A percentile compares a stretch with the other conserved stretches of the same genome.
phyloP scores from a whole-genome alignment of 1,140 invertebrate genomes.

The Lordiphosa clarofinis region DNA sequence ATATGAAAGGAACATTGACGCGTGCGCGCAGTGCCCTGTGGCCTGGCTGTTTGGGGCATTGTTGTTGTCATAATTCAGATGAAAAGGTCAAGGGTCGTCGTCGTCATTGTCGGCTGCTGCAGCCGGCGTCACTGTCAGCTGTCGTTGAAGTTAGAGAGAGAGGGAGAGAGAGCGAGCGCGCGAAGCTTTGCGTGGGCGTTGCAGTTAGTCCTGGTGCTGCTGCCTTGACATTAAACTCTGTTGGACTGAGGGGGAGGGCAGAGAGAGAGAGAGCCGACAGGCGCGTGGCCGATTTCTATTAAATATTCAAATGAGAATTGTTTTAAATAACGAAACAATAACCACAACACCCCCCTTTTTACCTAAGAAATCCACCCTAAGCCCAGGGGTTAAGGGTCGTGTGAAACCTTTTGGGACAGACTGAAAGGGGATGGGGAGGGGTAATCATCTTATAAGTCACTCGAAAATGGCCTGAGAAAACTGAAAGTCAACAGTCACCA shows the following conservation, averaged over 20 bases:
- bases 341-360: no score
- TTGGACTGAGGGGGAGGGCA: slow-evolving; percentile 1
- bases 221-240: slow-evolving; percentile 50
- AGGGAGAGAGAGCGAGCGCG: slow-evolving; percentile 5
- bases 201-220: slow-evolving; percentile 19
- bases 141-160: slow-evolving; percentile 8
- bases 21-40: slow-evolving; percentile 48
- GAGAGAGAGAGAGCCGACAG: slow-evolving; percentile 4
- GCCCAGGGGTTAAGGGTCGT: no score
- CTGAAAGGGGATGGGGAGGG: no score
- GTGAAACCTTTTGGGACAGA: no score
- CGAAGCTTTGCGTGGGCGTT: slow-evolving; percentile 26
- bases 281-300: slow-evolving; percentile 60
- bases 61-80: slow-evolving; percentile 61
- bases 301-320: slow-evolving; percentile 60
- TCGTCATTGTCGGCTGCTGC: slow-evolving; percentile 22
- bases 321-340: slow-evolving; percentile 24
- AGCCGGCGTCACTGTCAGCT: slow-evolving; percentile 47
- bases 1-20: slow-evolving; percentile 34
- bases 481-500: no score
- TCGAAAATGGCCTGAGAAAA: no score
- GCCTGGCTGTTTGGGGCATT: slow-evolving; percentile 17
- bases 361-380: no score
- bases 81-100: slow-evolving; percentile 66
- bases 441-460: no score